Conservation (phyloP, 1,140 invertebrate species). For the Scaptomyza hsui region DNA sequence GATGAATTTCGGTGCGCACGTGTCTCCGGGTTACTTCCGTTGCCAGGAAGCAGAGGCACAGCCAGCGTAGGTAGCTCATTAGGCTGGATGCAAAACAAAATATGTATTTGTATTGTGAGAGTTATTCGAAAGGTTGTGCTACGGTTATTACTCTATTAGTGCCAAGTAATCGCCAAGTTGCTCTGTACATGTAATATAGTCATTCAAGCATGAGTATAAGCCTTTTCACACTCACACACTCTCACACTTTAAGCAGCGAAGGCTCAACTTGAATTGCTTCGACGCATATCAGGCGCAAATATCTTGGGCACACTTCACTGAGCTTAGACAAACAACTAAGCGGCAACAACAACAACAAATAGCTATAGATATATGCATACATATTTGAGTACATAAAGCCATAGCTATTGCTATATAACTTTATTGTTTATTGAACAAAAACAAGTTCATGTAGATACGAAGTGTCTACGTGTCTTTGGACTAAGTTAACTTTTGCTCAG, state of each 20-base stretch:
- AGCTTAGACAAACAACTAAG: slow-evolving; percentile 68
- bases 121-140: slow-evolving; percentile 33
- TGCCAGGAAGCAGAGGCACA: slow-evolving; percentile 48
- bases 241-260: slow-evolving; percentile 10
- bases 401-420: slow-evolving; percentile 48
- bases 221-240: neutral
- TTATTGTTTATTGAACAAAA: slow-evolving; percentile 80
- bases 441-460: slow-evolving; percentile 49
- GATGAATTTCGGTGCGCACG: slow-evolving; percentile 59
- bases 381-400: slow-evolving; percentile 20
- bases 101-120: slow-evolving; percentile 24
- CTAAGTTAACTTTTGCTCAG: slow-evolving; percentile 31
- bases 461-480: slow-evolving; percentile 48
- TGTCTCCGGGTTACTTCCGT: slow-evolving; percentile 61
- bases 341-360: slow-evolving; percentile 35
- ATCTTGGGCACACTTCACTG: slow-evolving; percentile 76
- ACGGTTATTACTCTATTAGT: slow-evolving; percentile 67
- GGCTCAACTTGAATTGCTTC: slow-evolving; percentile 59
- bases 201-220: slow-evolving; percentile 39
- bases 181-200: slow-evolving; percentile 60
- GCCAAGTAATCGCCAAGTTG: slow-evolving; percentile 55
- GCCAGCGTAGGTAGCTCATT: slow-evolving; percentile 53
- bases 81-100: slow-evolving; percentile 39
- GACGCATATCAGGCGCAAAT: slow-evolving; percentile 71
- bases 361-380: slow-evolving; percentile 19